Conservation (phyloP, 2,888 invertebrate genomes). For the Eugnorisma glareosa region DNA sequence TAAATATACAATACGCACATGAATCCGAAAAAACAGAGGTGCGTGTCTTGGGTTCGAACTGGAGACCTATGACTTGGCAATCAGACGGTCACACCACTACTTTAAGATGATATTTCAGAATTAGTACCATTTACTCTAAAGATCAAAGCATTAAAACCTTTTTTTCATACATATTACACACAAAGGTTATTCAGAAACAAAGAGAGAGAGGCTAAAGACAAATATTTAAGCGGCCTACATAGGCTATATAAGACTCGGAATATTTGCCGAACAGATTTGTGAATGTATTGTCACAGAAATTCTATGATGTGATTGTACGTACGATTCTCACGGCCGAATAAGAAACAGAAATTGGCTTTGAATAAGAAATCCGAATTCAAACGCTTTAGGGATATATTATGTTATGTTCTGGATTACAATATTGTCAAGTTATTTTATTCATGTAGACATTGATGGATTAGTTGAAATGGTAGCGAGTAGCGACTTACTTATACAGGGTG, state of each 20-base stretch:
- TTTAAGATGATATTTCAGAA: background rate
- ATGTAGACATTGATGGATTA: too few relatives aligned
- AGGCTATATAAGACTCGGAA: conserved; percentile 3
- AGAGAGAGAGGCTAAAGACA: background rate
- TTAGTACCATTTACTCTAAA: background rate
- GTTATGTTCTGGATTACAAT: too few relatives aligned
- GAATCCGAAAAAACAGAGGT: too few relatives aligned
- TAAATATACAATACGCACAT: too few relatives aligned
- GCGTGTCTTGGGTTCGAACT: too few relatives aligned
- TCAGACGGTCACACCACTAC: too few relatives aligned
- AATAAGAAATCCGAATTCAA: background rate
- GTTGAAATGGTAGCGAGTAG: too few relatives aligned
- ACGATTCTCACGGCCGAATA: too few relatives aligned
- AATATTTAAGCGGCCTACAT: conserved; percentile 37
- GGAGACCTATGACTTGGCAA: too few relatives aligned
- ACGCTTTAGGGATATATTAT: background rate
- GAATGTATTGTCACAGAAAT: conserved; percentile 5
- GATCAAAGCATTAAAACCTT: conserved; percentile 10
- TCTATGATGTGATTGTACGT: conserved; percentile 14
- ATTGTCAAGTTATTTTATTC: too few relatives aligned
- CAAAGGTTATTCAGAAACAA: conserved; percentile 26
- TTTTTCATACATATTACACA: background rate
- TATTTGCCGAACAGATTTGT: conserved; percentile 19
- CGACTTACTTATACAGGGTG: too few relatives aligned
- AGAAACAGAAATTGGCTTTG: background rate